phyloP scores from a whole-genome alignment of 1,140 invertebrate species.

The Antheraea mylitta region DNA sequence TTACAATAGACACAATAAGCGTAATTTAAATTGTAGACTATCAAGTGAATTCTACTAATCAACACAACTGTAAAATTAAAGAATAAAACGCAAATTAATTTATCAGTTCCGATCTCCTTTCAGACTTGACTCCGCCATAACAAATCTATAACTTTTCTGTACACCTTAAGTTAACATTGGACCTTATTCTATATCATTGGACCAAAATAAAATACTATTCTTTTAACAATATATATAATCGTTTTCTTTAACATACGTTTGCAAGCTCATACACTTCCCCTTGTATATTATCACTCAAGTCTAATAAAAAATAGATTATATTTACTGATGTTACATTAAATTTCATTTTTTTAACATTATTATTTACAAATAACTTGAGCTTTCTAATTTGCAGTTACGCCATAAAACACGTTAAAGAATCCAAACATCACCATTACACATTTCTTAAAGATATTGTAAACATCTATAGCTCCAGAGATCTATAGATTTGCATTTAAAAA shows the following conservation, averaged over 20 bases:
- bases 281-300: neutral
- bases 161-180: slow-evolving; percentile 32
- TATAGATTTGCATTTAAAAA: neutral
- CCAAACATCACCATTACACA: neutral
- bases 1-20: too few species aligned
- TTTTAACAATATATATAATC: slow-evolving; percentile 46
- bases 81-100: too few species aligned
- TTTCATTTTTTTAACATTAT: neutral
- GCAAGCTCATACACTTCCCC: neutral
- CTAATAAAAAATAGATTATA: neutral
- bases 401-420: neutral
- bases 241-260: neutral
- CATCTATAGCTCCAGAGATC: too few species aligned
- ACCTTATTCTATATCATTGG: slow-evolving; percentile 42
- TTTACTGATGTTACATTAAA: neutral
- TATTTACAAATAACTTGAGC: neutral
- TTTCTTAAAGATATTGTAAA: neutral
- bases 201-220: slow-evolving; percentile 74
- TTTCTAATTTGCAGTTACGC: neutral
- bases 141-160: slow-evolving; percentile 38
- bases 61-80: too few species aligned
- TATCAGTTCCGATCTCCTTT: too few species aligned
- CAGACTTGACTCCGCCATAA: slow-evolving; percentile 36
- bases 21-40: too few species aligned
- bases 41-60: too few species aligned